A percentile compares a stretch with the other conserved stretches of the same genome.
Conservation (phyloP, 2,113 vertebrate genomes). For the Heteronetta atricapilla region DNA sequence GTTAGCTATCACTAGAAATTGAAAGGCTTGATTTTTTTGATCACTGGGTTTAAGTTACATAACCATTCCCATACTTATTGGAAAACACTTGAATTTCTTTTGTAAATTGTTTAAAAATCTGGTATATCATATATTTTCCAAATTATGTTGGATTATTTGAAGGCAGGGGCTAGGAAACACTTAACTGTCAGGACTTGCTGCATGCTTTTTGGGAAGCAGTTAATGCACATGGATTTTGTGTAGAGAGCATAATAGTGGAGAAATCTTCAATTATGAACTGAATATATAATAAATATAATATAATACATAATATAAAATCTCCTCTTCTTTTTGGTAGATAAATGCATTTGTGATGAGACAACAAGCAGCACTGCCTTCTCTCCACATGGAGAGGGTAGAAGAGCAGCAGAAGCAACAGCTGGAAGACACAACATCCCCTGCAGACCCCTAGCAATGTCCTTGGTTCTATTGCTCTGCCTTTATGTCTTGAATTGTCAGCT, state of each 20-base stretch:
- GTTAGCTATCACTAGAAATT: background rate
- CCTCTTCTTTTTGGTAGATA: background rate
- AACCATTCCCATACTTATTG: background rate
- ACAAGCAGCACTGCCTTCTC: background rate
- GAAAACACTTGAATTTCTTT: background rate
- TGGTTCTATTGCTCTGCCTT: background rate
- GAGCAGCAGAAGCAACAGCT: background rate
- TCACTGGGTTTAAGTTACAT: background rate
- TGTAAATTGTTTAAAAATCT: conserved; percentile 8
- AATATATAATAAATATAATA: background rate
- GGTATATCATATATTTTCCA: conserved; percentile 3
- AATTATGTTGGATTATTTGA: conserved; percentile 7
- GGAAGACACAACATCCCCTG: accelerated
- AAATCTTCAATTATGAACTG: background rate
- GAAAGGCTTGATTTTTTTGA: background rate
- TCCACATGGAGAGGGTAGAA: background rate
- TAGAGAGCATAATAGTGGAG: background rate
- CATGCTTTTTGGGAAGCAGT: background rate
- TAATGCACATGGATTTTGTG: conserved; percentile 8
- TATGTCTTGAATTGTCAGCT: background rate
- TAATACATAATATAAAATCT: background rate
- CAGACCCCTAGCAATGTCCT: background rate
- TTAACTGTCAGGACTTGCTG: conserved; percentile 1
- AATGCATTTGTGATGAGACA: background rate
- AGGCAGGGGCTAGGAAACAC: conserved; percentile 10